Base-by-base conservation (phyloP, 2,113 vertebrate species). In the Callipepla squamata region DNA sequence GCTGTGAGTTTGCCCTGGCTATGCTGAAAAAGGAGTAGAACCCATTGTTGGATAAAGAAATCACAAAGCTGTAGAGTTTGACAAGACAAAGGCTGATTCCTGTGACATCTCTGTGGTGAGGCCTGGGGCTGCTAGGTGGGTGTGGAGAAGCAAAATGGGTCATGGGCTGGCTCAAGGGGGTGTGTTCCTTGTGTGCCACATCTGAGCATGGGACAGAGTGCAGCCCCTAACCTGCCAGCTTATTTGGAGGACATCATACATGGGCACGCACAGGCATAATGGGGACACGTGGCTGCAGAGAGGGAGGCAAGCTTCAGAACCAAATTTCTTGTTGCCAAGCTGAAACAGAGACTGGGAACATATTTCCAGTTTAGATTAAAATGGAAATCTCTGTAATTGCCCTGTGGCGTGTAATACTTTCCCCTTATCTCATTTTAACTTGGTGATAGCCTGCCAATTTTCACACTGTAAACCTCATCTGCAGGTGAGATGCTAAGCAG, bases 381-480 rank as follows among this genome's bases (percentile, higher is more conserved):
- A 75, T 4, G 53, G 80, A 23, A 76, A 91, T 75, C 59, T 96
- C 76, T 83, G 67, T 44, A 93, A 95, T 91, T 88, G 96, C 69
- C 88, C 91, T 1, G 32, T 0, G 1, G 91, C 68, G 53, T 28
- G 38, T 75, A 80, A 87, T 85, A 61, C 79, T 85, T 92, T 77
- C 44, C 61, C 32, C 73, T 95, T 94, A 94, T 93, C 94, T 94
- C 90, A 32, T 85, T 94, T 80, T 70, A 88, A 57, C 61, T 88
- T 61, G 4, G 8, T 32, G 77, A 73, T 48, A 94, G 48, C 61
- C 91, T 90, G 94, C 91, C 94, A 88, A 8, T 83, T 94, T 91
- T 48, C 78, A 85, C 85, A 77, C 79, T 67, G 42, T 82, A 66
- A 80, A 53, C 36, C 89, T 48, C 69, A 67, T 34, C 75, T 73